These are phyloP conservation scores for Parazoanthus atlanticus DNA, from an alignment of 92 coral and sea anemone species.

Conservation along the genomic window DNA sequence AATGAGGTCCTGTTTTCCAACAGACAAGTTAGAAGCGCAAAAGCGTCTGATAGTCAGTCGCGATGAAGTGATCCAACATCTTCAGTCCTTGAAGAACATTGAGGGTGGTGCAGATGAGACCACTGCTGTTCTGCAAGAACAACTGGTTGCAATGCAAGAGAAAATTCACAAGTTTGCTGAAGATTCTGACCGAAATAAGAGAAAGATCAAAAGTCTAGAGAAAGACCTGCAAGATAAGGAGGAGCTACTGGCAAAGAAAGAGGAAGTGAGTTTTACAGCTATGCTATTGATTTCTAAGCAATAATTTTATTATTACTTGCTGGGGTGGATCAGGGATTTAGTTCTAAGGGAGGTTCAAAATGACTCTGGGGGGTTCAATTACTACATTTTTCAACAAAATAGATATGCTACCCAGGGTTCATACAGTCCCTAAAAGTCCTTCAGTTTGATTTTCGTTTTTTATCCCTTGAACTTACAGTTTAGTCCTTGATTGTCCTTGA, in stretches of 20 bases:
- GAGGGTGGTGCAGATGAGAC: constrained; percentile 90
- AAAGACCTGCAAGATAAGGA: constrained; percentile 81
- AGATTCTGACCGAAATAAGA: constrained; percentile 77
- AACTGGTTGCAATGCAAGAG: constrained; percentile 74
- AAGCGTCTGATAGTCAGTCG: constrained; percentile 80
- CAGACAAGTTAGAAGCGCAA: constrained; percentile 93
- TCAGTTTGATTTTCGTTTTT: too few relatives aligned
- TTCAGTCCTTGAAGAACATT: constrained; percentile 92
- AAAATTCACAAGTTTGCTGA: constrained; percentile 90
- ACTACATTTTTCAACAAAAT: background rate
- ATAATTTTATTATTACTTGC: too few relatives aligned
- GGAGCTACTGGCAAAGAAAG: constrained; percentile 75
- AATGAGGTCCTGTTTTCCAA: background rate
- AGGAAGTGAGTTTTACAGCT: constrained; percentile 58
- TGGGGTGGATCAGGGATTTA: too few relatives aligned
- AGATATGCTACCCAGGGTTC: background rate
- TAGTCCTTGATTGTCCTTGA: too few relatives aligned
- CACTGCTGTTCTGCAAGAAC: constrained; percentile 79
- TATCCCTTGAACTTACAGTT: too few relatives aligned
- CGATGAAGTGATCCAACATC: constrained; percentile 92
- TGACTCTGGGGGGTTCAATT: background rate
- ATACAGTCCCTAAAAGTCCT: too few relatives aligned
- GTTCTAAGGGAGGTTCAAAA: too few relatives aligned
- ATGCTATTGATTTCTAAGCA: too few relatives aligned
- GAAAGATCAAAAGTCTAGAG: constrained; percentile 63